Evolutionary conservation across 2,113 vertebrate genomes (phyloP), one percentile per base, ranked within the genome.

Genomic region (Leucosticte australis): DNA sequence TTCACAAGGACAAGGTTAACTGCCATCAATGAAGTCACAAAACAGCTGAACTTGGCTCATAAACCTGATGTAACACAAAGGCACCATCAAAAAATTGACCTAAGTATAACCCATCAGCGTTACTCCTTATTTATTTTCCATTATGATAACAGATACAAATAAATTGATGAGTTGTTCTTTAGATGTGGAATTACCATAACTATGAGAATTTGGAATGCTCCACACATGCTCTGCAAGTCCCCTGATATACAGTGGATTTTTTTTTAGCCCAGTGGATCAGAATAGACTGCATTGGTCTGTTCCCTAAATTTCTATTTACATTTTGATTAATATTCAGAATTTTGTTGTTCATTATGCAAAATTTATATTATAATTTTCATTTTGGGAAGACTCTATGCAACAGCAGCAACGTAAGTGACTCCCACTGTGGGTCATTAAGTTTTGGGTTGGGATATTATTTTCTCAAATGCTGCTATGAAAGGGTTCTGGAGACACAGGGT

Each of bases 341-440:
- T 78, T 83, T 33, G 27, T 85, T 73, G 52, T 50, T 96, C 76
- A 49, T 94, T 94, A 83, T 41, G 47, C 44, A 83, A 46, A 18
- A 79, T 39, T 62, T 59, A n/a, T 63, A 55, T 53, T 63, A 46
- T 90, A 81, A 49, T 92, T 88, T 95, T 93, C 68, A 55, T 71
- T 75, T 60, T 59, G 65, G 47, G 73, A 86, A 82, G 68, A 33
- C 27, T 92, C 77, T 21, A 8, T 27, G 82, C 73, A 96, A 74
- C 75, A 59, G 63, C 70, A 82, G 80, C 64, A 91, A 56, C 19
- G 2, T 10, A 55, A 78, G 78, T 5, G 55, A 68, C 44, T 96
- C 89, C 91, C 52, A 10, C 28, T 77, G 95, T 71, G 93, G 74
- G 50, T 89, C 92, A 90, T 96, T 96, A 96, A 94, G 21, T 85